Base-by-base conservation (phyloP, 2,113 vertebrate species). In the Gyps fulvus region DNA sequence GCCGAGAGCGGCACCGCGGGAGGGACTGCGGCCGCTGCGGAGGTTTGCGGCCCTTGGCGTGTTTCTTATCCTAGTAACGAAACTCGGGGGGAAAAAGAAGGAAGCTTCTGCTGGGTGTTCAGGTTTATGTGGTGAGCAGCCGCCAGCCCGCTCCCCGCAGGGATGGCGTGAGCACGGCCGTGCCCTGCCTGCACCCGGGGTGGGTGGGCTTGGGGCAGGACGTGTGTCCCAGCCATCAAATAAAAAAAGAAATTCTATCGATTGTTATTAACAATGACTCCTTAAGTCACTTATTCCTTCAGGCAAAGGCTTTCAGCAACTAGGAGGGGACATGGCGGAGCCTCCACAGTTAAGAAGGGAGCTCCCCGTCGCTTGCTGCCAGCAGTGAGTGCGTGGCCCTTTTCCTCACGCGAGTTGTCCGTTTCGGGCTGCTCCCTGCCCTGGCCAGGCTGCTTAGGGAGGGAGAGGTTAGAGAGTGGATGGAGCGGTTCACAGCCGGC, bases 321-420 rank as follows among this genome's bases (percentile, higher is more conserved):
- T 57, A 10, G 17, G 34, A 83, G 36, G 7, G 6, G 40, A 43
- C 47, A 9, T 1, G 40, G 17, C 29, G 57, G 87, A 81, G 49
- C 7, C 54, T 32, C 49, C 26, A 10, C 10, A 16, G 31, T 22
- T 49, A 47, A 2, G 3, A 55, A 52, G 45, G 27, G 27, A 66
- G 21, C 14, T 82, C 49, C 32, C 14, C 17, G n/a, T 10, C 34
- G 7, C 42, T 77, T 70, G 36, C 42, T 81, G 34, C 36, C 43
- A 49, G 49, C 17, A n/a, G 54, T 5, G 49, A 23, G 16, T 7
- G 3, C 1, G 1, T 12, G 29, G 25, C 34, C 13, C 4, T 77
- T 81, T 70, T 34, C 13, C 0, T 4, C 23, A 10, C 10, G 16
- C 0, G 0, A 31, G 5, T 14, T 36, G 47, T 29, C 47, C 14